Percentiles rank a stretch among this genome's conserved stretches.
phyloP scores from a whole-genome alignment of 1,140 invertebrate genomes.

The Marisa cornuarietis region DNA sequence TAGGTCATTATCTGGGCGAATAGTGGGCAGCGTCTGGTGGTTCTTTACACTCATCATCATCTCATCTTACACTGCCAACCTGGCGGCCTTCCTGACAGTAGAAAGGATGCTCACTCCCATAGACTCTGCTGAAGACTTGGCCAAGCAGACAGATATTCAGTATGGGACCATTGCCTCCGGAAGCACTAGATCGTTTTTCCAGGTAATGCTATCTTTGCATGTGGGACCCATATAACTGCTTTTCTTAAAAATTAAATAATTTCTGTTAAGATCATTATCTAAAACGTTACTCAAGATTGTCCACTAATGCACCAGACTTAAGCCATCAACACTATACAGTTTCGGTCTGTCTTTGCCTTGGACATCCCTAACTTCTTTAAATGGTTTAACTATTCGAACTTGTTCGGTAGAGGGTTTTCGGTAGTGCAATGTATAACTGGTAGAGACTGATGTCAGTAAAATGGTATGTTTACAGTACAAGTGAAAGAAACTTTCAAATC shows the following conservation, averaged over 20 bases:
- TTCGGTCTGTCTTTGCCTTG: no score
- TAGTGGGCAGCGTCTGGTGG: conserved; percentile 65
- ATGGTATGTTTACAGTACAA: no score
- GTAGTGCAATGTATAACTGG: no score
- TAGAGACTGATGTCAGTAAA: no score
- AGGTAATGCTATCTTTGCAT: conserved; percentile 50
- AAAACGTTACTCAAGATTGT: not conserved
- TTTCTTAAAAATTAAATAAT: not conserved
- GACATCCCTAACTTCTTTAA: no score
- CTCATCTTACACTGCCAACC: conserved; percentile 66
- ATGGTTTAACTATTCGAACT: no score
- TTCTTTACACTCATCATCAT: conserved; percentile 65
- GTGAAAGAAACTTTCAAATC: no score
- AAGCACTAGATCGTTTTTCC: conserved; percentile 62
- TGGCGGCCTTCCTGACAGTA: conserved; percentile 65
- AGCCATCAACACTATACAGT: no score
- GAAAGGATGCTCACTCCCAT: conserved; percentile 63
- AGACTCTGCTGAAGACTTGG: conserved; percentile 62
- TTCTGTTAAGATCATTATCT: not conserved
- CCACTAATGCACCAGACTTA: no score
- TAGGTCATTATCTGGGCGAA: conserved; percentile 64
- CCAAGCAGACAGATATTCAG: conserved; percentile 63
- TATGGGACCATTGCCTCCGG: conserved; percentile 58
- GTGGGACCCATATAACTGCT: not conserved
- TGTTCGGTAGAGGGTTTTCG: no score